These are phyloP conservation scores for Ophion costatus DNA, from an alignment of 2,888 invertebrate species.

Conservation along the genomic window DNA sequence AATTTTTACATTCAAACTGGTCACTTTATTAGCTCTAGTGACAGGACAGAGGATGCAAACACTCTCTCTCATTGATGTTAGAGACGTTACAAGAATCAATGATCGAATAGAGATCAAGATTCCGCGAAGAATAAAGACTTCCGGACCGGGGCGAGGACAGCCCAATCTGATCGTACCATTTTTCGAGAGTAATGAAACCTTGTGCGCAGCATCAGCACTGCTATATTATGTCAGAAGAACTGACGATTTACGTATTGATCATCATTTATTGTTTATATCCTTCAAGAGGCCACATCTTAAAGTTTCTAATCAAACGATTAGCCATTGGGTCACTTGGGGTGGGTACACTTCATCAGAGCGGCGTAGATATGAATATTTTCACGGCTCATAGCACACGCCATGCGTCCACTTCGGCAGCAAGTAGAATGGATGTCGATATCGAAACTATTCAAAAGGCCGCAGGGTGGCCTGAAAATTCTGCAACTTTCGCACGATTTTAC, in stretches of 20 bases:
- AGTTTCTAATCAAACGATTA: constrained; percentile 24
- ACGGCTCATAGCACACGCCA: constrained; percentile 3
- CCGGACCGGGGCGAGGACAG: constrained; percentile 2
- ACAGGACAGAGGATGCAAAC: constrained; percentile 36
- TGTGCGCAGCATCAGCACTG: constrained; percentile 43
- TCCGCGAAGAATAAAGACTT: constrained; percentile 28
- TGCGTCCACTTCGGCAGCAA: constrained; percentile 8
- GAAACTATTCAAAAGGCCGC: constrained; percentile 4
- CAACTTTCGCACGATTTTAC: constrained; percentile 21
- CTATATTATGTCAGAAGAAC: constrained; percentile 1
- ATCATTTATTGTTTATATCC: neutral
- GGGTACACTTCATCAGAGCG: neutral
- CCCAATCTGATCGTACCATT: constrained; percentile 42
- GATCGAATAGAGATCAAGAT: constrained; percentile 33
- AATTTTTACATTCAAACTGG: neutral
- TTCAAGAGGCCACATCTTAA: constrained; percentile 7
- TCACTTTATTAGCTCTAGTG: constrained; percentile 8
- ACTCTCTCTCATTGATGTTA: constrained; percentile 2
- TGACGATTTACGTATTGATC: neutral
- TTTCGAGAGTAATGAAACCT: constrained; percentile 15
- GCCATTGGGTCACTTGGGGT: constrained; percentile 25
- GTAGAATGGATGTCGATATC: neutral
- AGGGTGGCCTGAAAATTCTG: neutral
- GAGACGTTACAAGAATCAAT: neutral
- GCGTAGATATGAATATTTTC: neutral